phyloP scores from a whole-genome alignment of 2,888 invertebrate genomes.

The Limenitis camilla region DNA sequence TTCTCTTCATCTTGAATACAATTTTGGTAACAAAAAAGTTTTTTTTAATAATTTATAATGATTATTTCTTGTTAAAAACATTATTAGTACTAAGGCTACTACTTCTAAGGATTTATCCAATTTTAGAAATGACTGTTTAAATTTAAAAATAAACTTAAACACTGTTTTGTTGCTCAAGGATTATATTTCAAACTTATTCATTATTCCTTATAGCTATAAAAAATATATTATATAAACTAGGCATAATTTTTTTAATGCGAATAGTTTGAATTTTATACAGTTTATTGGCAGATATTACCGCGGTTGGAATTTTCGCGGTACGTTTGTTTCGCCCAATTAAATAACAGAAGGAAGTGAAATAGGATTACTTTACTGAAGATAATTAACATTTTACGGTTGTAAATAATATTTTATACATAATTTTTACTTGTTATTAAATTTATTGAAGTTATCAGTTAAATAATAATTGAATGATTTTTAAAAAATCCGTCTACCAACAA shows the following conservation, averaged over 20 bases:
- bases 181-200: no score
- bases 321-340: slow-evolving; percentile 13
- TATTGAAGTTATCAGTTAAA: not conserved
- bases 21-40: no score
- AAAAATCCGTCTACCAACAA: not conserved
- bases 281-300: slow-evolving; percentile 3
- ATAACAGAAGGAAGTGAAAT: slow-evolving; percentile 10
- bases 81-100: no score
- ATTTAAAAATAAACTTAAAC: no score
- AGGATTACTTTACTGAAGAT: not conserved
- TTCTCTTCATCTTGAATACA: no score
- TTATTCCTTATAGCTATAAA: not conserved
- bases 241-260: not conserved
- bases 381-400: not conserved
- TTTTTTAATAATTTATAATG: no score
- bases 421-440: no score
- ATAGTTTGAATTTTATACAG: not conserved
- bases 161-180: no score
- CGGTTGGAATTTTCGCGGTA: slow-evolving; percentile 13
- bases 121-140: no score
- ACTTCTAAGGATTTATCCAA: no score
- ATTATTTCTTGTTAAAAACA: no score
- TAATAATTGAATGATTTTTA: not conserved
- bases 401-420: no score
- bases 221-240: not conserved